Evolutionary conservation across 2,113 vertebrate species (phyloP), one percentile per base, ranked within the genome.

Genomic region (Etia nguti): DNA sequence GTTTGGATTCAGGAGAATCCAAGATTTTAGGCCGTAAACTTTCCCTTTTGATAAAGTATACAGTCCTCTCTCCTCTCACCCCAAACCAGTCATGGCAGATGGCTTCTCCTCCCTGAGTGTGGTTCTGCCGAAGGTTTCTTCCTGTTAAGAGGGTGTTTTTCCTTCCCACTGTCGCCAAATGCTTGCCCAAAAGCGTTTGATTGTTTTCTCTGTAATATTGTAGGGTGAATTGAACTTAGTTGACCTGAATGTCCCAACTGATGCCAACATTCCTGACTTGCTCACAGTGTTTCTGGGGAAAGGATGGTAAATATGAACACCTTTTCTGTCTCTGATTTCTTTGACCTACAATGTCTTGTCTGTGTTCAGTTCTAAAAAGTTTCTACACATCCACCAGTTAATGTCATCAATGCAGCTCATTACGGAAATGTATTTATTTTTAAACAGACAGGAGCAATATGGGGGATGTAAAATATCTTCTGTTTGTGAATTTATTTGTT

Each of bases 261-360:
- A 43, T 43, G 36, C 7, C 4, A 43, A 43, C 36, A 43, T 70
- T 70, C 36, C 65, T 24, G n/a, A 70, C n/a, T 43, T 43, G 12
- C 34, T 70, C n/a, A 10, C 65, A 9, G 36, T 16, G 65, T 43
- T 70, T 43, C n/a, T 43, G n/a, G 24, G 13, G 46, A 73, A 46
- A 43, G 13, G 13, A 26, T 6, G 13, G 2, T 4, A 18, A 46
- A 46, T 18, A 26, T 18, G 65, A 46, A 26, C 48, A 20, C 13
- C 22, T 46, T 73, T 73, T 16, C 65, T 70, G 65, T 73, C 38
- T 73, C 65, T 46, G 38, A 6, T 26, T 26, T 73, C 22, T 46
- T 73, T 43, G 65, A 4, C 8, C 38, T 10, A 0, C 65, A 73
- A 0, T 26, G 8, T 24, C 65, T 3, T 2, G 22, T 46, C 38